Base-by-base conservation (phyloP, 2,888 invertebrate species). In the Onchidella celtica region DNA sequence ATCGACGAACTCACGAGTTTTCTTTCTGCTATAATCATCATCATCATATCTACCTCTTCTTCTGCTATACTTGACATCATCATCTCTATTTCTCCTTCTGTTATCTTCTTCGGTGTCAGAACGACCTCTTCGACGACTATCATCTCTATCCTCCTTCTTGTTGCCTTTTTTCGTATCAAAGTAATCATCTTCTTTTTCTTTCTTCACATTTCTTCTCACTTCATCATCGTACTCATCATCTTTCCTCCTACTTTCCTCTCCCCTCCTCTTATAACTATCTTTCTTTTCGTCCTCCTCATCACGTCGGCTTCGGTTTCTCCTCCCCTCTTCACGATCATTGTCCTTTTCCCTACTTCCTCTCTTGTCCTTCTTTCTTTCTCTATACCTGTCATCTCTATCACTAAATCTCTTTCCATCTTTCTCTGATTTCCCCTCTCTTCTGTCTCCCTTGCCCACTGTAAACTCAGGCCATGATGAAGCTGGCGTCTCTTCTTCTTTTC, bases 381-480 rank as follows among this genome's bases (percentile, higher is more conserved):
- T 72, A 27, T 77, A 47, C 65, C 38, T 84, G 14, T 38, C 55
- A n/a, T 66, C 78, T 36, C 70, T 69, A 3, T 34, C 36, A 38
- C 57, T 17, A 6, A 40, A 40, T 40, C 66, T 66, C 40, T 38
- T 61, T 59, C 32, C 40, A 59, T 29, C 72, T 59, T 61, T 66
- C 11, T 78, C 65, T 21, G 34, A 17, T 14, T 69, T 65, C 55
- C 34, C 57, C 47, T 69, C 81, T 47, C 65, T 47, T 29, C 69
- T 81, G 69, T 68, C 59, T 65, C 34, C 75, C 69, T 82, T 73
- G 3, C 68, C 82, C 14, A 72, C 82, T 32, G 79, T 77, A 40
- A 82, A 84, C 21, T 84, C 84, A 32, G 82, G 82, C 84, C 82
- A 84, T 21, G 79, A 73, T 3, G 77, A 34, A 36, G 76, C 74